Evolutionary conservation across 2,797 vertebrate genomes (phyloP).

Genomic region (Adrianichthys oophorus): DNA sequence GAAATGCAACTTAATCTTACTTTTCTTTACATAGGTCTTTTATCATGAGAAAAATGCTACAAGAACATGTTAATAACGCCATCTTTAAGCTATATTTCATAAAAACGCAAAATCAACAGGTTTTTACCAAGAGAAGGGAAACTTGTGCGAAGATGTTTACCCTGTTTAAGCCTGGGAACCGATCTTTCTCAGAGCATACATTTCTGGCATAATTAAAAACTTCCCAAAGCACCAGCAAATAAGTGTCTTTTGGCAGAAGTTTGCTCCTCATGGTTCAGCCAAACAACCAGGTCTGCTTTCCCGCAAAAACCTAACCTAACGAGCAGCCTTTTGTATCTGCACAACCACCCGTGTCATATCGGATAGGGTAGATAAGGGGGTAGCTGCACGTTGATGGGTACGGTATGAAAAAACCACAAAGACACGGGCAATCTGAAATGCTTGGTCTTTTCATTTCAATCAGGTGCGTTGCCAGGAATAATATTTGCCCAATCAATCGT

Average conservation of each 20-base stretch:
- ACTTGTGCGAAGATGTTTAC: slow-evolving; percentile 12
- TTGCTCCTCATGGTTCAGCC: slow-evolving; percentile 58
- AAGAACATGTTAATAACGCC: too few species aligned
- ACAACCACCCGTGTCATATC: slow-evolving; percentile 58
- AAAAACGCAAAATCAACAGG: too few species aligned
- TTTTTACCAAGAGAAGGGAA: slow-evolving; percentile 2
- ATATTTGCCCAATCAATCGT: slow-evolving; percentile 63
- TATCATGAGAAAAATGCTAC: too few species aligned
- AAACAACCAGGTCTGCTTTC: slow-evolving; percentile 68
- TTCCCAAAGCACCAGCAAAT: slow-evolving; percentile 50
- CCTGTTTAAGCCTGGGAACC: slow-evolving; percentile 46
- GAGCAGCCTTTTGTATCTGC: slow-evolving; percentile 45
- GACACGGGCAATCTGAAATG: slow-evolving; percentile 11
- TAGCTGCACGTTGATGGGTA: slow-evolving; percentile 29
- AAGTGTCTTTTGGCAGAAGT: slow-evolving; percentile 47
- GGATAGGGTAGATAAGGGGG: slow-evolving; percentile 40
- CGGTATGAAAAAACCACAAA: slow-evolving; percentile 30
- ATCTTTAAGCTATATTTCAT: too few species aligned
- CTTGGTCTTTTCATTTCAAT: slow-evolving; percentile 44
- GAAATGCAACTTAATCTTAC: too few species aligned
- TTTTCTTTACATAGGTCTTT: too few species aligned
- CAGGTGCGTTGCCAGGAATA: slow-evolving; percentile 60
- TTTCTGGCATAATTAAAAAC: slow-evolving; percentile 71
- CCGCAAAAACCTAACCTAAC: slow-evolving; percentile 69
- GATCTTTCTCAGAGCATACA: slow-evolving; percentile 62